These are phyloP conservation scores for Pemphigus obesinymphae DNA, from an alignment of 1,140 invertebrate genomes.

Conservation along the genomic window DNA sequence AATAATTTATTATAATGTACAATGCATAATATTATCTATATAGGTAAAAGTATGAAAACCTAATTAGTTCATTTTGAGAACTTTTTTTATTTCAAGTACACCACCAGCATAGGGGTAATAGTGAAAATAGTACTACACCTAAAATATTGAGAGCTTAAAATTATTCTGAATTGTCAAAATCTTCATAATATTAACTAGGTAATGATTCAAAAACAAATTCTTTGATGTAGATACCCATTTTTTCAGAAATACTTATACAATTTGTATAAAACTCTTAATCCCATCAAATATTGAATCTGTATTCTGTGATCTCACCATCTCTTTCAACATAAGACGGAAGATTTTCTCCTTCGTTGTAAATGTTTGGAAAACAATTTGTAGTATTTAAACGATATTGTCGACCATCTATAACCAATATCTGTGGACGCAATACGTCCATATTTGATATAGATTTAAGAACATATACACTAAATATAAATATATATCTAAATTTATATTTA, in stretches of 20 bases:
- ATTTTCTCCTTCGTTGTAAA: not conserved
- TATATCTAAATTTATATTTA: too few species aligned
- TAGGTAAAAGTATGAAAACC: too few species aligned
- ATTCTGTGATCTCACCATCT: not conserved
- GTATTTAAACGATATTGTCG: slow-evolving; percentile 24
- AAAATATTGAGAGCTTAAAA: too few species aligned
- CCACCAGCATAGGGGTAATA: too few species aligned
- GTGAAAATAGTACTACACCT: too few species aligned
- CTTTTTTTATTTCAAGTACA: too few species aligned
- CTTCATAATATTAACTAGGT: not conserved
- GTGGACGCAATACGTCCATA: slow-evolving; percentile 22
- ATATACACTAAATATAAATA: too few species aligned
- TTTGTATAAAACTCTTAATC: not conserved
- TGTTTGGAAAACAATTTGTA: not conserved
- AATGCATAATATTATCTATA: too few species aligned
- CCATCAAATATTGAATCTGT: not conserved
- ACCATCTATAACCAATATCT: not conserved
- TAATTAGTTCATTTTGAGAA: too few species aligned
- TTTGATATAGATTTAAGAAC: too few species aligned
- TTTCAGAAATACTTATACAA: not conserved
- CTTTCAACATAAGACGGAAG: slow-evolving; percentile 6
- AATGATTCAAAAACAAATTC: not conserved
- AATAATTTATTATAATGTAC: not conserved
- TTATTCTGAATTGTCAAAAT: too few species aligned
- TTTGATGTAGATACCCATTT: not conserved